Conservation (phyloP, 2,797 vertebrate species). For the Heterohyrax brucei region DNA sequence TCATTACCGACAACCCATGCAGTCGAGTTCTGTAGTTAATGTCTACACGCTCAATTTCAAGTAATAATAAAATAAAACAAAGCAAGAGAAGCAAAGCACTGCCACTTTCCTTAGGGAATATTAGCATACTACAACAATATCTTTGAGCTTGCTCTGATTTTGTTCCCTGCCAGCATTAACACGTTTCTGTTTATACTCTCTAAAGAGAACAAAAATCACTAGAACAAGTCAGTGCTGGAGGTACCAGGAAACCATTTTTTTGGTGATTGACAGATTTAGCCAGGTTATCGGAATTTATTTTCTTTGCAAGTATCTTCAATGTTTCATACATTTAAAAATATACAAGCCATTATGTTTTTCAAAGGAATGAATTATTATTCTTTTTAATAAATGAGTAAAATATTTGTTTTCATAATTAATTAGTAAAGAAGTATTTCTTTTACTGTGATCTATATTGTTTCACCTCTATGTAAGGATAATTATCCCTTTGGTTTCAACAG, state of each 20-base stretch:
- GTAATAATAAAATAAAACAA: not conserved
- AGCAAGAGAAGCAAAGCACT: constrained; percentile 3
- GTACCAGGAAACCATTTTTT: not conserved
- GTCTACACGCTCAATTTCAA: not conserved
- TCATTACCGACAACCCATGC: not conserved
- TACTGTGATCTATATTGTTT: constrained; percentile 4
- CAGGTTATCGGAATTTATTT: constrained; percentile 15
- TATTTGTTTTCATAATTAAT: no score
- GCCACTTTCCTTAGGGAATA: not conserved
- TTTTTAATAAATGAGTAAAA: no score
- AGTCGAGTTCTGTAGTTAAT: not conserved
- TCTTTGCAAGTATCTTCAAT: not conserved
- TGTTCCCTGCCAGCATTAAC: constrained; percentile 40
- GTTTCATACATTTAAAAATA: not conserved
- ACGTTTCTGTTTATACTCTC: not conserved
- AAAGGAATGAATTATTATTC: not conserved
- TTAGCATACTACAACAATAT: not conserved
- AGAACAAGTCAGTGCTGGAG: constrained; percentile 15
- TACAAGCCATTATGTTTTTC: not conserved
- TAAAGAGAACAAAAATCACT: constrained; percentile 20
- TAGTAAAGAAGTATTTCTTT: not conserved
- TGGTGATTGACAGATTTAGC: constrained; percentile 10
- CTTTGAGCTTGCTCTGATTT: constrained; percentile 10
- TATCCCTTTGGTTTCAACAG: not conserved
- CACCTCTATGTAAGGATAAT: not conserved